Conservation (phyloP, 2,797 vertebrate species). For the Bradypus variegatus region DNA sequence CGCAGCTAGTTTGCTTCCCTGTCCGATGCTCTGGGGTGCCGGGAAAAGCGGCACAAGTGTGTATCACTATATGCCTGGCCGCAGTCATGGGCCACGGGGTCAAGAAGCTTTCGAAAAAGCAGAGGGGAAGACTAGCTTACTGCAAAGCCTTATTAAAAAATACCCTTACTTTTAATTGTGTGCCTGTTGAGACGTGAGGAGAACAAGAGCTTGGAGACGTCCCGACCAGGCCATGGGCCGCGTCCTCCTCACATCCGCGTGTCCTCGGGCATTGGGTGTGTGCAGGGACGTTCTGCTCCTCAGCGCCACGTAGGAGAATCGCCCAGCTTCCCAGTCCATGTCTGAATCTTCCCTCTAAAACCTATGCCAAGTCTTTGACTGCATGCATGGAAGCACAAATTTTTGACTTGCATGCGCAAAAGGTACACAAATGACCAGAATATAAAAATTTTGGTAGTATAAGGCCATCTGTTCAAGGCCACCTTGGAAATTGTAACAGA, state of each 20-base stretch:
- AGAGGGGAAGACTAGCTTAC: neutral
- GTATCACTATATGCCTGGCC: too few species aligned
- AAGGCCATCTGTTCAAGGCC: conserved; percentile 60
- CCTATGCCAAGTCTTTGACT: conserved; percentile 61
- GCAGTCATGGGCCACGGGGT: neutral
- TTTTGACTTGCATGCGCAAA: conserved; percentile 61
- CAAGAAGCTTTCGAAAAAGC: neutral
- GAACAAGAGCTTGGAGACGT: neutral
- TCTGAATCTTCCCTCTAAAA: conserved; percentile 65
- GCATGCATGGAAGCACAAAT: conserved; percentile 72
- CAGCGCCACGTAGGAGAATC: conserved; percentile 31
- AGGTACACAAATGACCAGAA: conserved; percentile 70
- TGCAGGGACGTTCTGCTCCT: conserved; percentile 33
- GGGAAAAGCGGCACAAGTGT: too few species aligned
- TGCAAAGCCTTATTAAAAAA: neutral
- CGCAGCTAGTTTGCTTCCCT: neutral
- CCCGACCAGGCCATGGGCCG: too few species aligned
- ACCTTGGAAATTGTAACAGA: conserved; percentile 50
- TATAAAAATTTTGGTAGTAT: conserved; percentile 63
- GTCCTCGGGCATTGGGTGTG: too few species aligned
- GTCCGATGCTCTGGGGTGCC: too few species aligned
- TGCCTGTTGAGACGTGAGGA: neutral
- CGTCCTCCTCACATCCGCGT: too few species aligned
- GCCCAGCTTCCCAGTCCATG: conserved; percentile 7
- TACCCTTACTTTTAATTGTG: neutral